A percentile compares a stretch with the other conserved stretches of the same genome.
phyloP scores from a whole-genome alignment of 2,113 vertebrate species.

The Prionailurus bengalensis region DNA sequence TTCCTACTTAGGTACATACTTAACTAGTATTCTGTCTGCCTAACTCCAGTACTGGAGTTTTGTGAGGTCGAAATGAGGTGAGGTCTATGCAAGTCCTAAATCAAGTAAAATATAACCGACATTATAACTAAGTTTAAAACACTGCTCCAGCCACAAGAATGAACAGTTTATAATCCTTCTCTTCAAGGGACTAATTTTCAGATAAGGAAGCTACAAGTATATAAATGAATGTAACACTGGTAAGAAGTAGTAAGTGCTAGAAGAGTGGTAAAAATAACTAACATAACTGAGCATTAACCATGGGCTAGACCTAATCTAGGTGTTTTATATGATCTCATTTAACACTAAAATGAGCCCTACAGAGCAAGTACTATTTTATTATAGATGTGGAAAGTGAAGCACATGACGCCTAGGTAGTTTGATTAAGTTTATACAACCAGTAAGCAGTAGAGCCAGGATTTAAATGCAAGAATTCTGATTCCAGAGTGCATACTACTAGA shows the following conservation, averaged over 20 bases:
- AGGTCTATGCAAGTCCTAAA: slow-evolving; percentile 2
- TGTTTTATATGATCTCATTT: slow-evolving; percentile 21
- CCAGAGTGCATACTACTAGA: slow-evolving; percentile 31
- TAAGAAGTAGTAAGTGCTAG: neutral
- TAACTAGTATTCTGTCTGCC: neutral
- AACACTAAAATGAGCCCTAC: slow-evolving; percentile 19
- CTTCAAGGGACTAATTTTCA: slow-evolving; percentile 10
- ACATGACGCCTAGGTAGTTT: neutral
- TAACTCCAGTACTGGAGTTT: neutral
- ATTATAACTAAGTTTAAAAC: slow-evolving; percentile 6
- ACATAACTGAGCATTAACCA: neutral
- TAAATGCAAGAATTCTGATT: slow-evolving; percentile 42
- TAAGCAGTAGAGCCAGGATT: neutral
- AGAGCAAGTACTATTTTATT: neutral
- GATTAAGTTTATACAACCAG: slow-evolving; percentile 1
- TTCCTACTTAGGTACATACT: neutral
- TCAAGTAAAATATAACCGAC: slow-evolving; percentile 23
- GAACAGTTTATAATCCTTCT: slow-evolving; percentile 1
- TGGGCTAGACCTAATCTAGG: neutral
- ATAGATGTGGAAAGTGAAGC: neutral
- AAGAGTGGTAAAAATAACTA: neutral
- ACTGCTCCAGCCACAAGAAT: neutral
- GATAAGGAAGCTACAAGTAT: neutral
- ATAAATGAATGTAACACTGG: neutral
- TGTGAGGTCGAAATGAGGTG: slow-evolving; percentile 33